A percentile compares a stretch with the other conserved stretches of the same genome.
Conservation (phyloP, 2,888 invertebrate genomes). For the Agrotis segetum region DNA sequence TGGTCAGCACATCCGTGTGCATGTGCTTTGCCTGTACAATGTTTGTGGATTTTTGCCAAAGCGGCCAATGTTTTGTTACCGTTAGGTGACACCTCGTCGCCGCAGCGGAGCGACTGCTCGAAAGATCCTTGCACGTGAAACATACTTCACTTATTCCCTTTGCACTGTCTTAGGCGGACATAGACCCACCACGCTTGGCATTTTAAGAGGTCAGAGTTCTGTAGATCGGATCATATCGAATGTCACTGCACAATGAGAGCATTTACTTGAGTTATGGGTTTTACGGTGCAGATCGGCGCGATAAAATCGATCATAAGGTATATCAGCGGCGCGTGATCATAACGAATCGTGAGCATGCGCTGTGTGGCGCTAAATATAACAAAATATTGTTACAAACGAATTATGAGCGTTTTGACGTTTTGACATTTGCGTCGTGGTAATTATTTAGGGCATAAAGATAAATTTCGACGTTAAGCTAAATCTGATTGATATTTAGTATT, state of each 20-base stretch:
- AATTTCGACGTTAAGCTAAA: slow-evolving; percentile 15
- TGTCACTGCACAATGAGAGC: slow-evolving; percentile 82
- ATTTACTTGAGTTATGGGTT: slow-evolving; percentile 77
- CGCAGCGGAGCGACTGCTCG: slow-evolving; percentile 91
- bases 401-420: slow-evolving; percentile 57
- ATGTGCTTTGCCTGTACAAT: slow-evolving; percentile 94
- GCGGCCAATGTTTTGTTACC: slow-evolving; percentile 89
- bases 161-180: slow-evolving; percentile 75
- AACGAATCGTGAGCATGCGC: slow-evolving; percentile 72
- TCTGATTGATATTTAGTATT: slow-evolving; percentile 1
- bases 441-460: slow-evolving; percentile 58
- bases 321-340: slow-evolving; percentile 71
- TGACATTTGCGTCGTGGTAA: slow-evolving; percentile 50
- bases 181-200: slow-evolving; percentile 75
- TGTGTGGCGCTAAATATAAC: slow-evolving; percentile 57
- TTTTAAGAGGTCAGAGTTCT: slow-evolving; percentile 82
- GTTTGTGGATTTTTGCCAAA: slow-evolving; percentile 92
- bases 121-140: slow-evolving; percentile 90
- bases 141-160: slow-evolving; percentile 80
- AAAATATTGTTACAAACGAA: slow-evolving; percentile 56
- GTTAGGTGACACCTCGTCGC: slow-evolving; percentile 86
- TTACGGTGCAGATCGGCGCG: slow-evolving; percentile 81
- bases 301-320: slow-evolving; percentile 72
- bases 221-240: slow-evolving; percentile 79
- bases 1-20: slow-evolving; percentile 93